phyloP scores from a whole-genome alignment of 2,113 vertebrate genomes.

The Tetrao urogallus region DNA sequence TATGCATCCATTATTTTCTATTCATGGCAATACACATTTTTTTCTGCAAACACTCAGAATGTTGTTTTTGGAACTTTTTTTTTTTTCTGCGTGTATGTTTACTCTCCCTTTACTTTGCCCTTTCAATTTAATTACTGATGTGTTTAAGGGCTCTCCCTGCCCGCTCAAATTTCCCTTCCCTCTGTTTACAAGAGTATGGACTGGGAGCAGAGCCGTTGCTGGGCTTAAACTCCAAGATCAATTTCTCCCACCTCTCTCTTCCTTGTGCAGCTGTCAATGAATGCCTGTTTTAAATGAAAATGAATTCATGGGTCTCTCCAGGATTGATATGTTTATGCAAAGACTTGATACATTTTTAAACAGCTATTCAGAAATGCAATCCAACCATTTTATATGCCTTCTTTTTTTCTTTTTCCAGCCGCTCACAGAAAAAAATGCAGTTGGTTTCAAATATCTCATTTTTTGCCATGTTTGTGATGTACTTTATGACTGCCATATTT shows the following conservation, averaged over 20 bases:
- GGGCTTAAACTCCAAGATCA: neutral
- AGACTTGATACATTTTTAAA: slow-evolving; percentile 17
- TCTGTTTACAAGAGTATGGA: neutral
- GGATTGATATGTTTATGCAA: neutral
- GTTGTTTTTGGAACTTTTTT: neutral
- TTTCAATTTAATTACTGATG: neutral
- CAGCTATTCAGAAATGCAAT: slow-evolving; percentile 19
- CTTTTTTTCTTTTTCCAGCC: slow-evolving; percentile 72
- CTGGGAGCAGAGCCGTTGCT: neutral
- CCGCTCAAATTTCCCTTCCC: neutral
- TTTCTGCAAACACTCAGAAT: neutral
- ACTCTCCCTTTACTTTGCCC: slow-evolving; percentile 2
- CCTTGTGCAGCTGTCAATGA: neutral
- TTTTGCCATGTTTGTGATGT: slow-evolving; percentile 86
- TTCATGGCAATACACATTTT: neutral
- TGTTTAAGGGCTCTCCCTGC: neutral
- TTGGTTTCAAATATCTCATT: slow-evolving; percentile 85
- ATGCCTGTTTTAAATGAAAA: slow-evolving; percentile 35
- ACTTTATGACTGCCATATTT: slow-evolving; percentile 85
- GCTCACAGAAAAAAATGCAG: slow-evolving; percentile 85
- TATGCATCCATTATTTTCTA: neutral
- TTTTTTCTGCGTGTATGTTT: neutral
- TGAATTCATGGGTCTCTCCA: neutral
- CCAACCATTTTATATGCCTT: slow-evolving; percentile 12
- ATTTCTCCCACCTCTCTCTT: neutral